Percentiles rank a stretch among this genome's conserved stretches.
Evolutionary conservation across 2,888 invertebrate species (phyloP).

Genomic region (Tromatobia lineatoria): DNA sequence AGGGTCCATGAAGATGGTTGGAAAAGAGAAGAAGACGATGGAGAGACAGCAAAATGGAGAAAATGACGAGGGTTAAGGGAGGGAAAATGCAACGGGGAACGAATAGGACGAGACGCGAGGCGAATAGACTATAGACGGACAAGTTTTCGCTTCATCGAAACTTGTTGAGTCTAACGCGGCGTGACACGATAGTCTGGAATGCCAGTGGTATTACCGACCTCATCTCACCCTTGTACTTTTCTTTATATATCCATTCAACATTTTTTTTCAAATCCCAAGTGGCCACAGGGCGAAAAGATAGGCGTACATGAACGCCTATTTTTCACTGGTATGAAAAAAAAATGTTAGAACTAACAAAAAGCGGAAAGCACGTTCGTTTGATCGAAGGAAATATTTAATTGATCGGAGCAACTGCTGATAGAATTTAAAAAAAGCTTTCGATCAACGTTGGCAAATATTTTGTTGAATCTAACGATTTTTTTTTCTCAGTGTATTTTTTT

Average conservation of each 20-base stretch:
- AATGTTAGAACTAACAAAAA: too few species aligned
- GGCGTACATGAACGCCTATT: too few species aligned
- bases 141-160: conserved; percentile 68
- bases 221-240: conserved; percentile 41
- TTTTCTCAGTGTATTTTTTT: too few species aligned
- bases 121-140: conserved; percentile 34
- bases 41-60: conserved; percentile 21
- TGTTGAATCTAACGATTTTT: too few species aligned
- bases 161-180: conserved; percentile 65
- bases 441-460: too few species aligned
- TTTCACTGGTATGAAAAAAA: too few species aligned
- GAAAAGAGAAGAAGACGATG: not conserved
- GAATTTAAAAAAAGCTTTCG: too few species aligned
- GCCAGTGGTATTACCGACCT: conserved; percentile 50
- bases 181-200: conserved; percentile 60
- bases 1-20: conserved; percentile 4
- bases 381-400: too few species aligned
- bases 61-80: conserved; percentile 20
- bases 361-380: too few species aligned
- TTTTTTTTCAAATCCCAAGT: not conserved
- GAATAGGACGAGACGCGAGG: conserved; percentile 45
- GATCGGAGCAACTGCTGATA: too few species aligned
- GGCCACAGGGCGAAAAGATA: not conserved
- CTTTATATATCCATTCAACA: not conserved
- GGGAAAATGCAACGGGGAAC: conserved; percentile 19